Conservation (phyloP, 2,797 vertebrate species). For the Cossypha heuglini region DNA sequence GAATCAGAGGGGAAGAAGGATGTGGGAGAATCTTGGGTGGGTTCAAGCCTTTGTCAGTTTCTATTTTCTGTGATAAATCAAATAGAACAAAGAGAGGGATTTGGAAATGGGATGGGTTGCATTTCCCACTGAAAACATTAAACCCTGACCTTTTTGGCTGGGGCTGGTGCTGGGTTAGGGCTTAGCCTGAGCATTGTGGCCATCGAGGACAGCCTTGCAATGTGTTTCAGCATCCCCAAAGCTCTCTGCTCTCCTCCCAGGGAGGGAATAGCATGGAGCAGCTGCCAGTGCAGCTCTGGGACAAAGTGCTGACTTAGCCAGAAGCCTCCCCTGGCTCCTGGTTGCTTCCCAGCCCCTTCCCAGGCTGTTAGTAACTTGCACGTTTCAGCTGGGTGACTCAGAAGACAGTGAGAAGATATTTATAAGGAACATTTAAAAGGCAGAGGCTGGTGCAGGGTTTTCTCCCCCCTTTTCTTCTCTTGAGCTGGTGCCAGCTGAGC, state of each 20-base stretch:
- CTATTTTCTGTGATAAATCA: neutral
- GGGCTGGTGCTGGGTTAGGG: neutral
- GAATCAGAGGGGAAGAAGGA: neutral
- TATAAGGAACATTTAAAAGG: neutral
- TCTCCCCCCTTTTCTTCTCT: neutral
- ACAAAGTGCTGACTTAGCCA: neutral
- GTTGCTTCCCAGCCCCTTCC: neutral
- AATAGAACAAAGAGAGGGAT: neutral
- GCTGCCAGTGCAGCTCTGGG: neutral
- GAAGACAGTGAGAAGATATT: constrained; percentile 8
- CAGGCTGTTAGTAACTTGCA: neutral
- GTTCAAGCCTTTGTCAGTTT: neutral
- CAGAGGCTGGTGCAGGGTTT: neutral
- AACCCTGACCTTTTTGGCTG: neutral
- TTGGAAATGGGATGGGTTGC: neutral
- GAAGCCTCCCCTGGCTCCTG: neutral
- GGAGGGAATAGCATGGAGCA: neutral
- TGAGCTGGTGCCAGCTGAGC: neutral
- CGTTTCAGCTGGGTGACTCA: constrained; percentile 40
- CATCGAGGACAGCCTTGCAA: rapidly evolving
- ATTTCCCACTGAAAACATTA: neutral
- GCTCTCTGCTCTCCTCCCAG: neutral
- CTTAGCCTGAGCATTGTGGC: rapidly evolving
- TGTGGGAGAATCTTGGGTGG: neutral
- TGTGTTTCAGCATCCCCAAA: rapidly evolving